Evolutionary conservation across 2,113 vertebrate species (phyloP).

Genomic region (Thalassoma bifasciatum): DNA sequence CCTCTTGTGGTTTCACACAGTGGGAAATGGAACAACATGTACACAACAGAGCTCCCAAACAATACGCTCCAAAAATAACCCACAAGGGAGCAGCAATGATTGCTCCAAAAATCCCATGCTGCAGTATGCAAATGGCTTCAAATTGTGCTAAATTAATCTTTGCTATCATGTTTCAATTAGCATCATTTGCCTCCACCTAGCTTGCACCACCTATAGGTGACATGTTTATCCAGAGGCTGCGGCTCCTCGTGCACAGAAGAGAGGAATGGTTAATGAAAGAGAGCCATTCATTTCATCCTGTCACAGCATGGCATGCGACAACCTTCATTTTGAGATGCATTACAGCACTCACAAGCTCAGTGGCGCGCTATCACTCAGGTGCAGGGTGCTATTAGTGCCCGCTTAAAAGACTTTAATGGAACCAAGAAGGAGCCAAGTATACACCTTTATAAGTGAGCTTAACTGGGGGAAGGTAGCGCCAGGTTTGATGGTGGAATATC

Average conservation of each 20-base stretch:
- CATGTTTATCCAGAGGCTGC: conserved; percentile 48
- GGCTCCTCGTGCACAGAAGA: conserved; percentile 38
- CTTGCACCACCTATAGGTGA: conserved; percentile 47
- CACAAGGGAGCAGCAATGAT: conserved; percentile 32
- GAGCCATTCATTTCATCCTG: conserved; percentile 68
- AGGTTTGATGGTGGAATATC: conserved; percentile 60
- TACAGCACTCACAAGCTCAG: conserved; percentile 64
- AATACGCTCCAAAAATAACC: conserved; percentile 49
- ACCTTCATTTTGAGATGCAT: conserved; percentile 76
- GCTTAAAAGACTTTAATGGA: conserved; percentile 66
- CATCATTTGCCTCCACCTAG: conserved; percentile 30
- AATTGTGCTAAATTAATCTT: conserved; percentile 51
- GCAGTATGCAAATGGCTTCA: conserved; percentile 46
- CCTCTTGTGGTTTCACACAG: conserved; percentile 42
- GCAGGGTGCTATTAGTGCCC: conserved; percentile 57
- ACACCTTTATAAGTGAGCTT: conserved; percentile 41
- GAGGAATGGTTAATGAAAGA: conserved; percentile 56
- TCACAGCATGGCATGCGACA: conserved; percentile 60
- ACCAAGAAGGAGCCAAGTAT: conserved; percentile 41
- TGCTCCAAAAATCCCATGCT: conserved; percentile 31
- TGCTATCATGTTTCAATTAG: conserved; percentile 33
- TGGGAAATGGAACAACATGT: conserved; percentile 13
- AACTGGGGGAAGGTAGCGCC: conserved; percentile 42
- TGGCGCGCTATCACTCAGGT: conserved; percentile 61
- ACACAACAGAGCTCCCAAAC: conserved; percentile 38